Base-by-base conservation (phyloP, 2,888 invertebrate species). In the Abscondita cerata region DNA sequence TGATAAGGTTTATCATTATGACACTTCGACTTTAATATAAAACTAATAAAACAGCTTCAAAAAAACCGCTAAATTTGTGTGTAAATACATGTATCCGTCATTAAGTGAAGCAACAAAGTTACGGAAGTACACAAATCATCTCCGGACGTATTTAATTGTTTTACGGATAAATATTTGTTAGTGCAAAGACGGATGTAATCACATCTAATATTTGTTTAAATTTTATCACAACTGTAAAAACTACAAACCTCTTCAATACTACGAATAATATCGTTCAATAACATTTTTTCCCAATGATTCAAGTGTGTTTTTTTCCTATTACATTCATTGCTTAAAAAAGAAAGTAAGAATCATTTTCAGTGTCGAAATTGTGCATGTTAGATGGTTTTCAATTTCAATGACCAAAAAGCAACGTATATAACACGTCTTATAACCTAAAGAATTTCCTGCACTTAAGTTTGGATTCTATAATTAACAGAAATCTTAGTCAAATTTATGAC, bases 141-240 rank as follows among this genome's bases (percentile, higher is more conserved):
- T 52, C 62, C 62, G 62, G 62, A 57, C 62, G 47, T 53, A 50
- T 40, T 44, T 55, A 36, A 62, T 54, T 62, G 53, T 47, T 50
- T 54, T 48, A 50, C n/a, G 19, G 41, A 34, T 36, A 62, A 62
- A 62, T 62, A 62, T 62, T 62, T 57, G 57, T 53, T 53, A 11
- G 44, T 52, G 53, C 57, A 62, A 53, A 62, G 52, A 56, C 57
- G 57, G 57, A 57, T 57, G 55, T 52, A 36, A 33, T 52, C 62
- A 57, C 33, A 34, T 53, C 44, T 52, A 62, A 62, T 62, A 62
- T 62, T 62, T 53, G 31, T 41, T 18, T 19, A 11, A 8, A 18
- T 16, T 44, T 44, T 44, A 44, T 44, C 44, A 18, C 44, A 44
- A 18, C 18, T 44, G 18, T 19, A 44, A 44, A 11, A 44, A 18